Evolutionary conservation across 2,888 invertebrate species (phyloP), one percentile per base, ranked within the genome.

Genomic region (Scaptomyza tumidula): DNA sequence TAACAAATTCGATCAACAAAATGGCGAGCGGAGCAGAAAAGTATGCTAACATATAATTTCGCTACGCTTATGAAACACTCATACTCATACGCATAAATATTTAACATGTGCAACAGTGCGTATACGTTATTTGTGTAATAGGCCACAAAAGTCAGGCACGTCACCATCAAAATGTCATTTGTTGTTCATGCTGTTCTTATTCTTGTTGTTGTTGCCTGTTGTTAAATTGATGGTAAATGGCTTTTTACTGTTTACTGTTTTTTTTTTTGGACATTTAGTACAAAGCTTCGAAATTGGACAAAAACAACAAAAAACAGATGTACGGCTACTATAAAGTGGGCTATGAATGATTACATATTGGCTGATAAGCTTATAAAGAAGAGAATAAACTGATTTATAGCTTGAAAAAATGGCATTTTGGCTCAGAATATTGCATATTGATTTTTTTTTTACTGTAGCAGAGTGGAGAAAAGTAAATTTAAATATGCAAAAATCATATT

Each of bases 51-150:
- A 63, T 77, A 76, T 66, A 77, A 62, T 77, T 81, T 54, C 19
- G 63, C 59, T 53, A 49, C 57, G 81, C 70, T 58, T 57, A 62
- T 66, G 69, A 70, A 73, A 62, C 52, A 72, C 52, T 75, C 52
- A 72, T 49, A 72, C 52, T 75, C 52, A 72, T 49, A 78, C 53
- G 68, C 88, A 88, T 88, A 77, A 88, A 88, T 88, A 82, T 85
- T 83, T 83, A 65, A 82, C 66, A 77, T 66, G 77, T 61, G 67
- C 88, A 87, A 74, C 88, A 71, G 88, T 69, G 88, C 82, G 82
- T 85, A 83, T 83, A 79, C 80, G 86, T 67, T 76, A 87, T 86
- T 77, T 87, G 74, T 56, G 79, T 76, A 83, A 83, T 82, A 83
- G 82, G 56, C 78, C 85, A 61, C 81, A 84, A 81, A 78, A 78